Percentiles rank a stretch among this genome's conserved stretches.
phyloP scores from a whole-genome alignment of 2,113 vertebrate genomes.

The Salvelinus namaycush region DNA sequence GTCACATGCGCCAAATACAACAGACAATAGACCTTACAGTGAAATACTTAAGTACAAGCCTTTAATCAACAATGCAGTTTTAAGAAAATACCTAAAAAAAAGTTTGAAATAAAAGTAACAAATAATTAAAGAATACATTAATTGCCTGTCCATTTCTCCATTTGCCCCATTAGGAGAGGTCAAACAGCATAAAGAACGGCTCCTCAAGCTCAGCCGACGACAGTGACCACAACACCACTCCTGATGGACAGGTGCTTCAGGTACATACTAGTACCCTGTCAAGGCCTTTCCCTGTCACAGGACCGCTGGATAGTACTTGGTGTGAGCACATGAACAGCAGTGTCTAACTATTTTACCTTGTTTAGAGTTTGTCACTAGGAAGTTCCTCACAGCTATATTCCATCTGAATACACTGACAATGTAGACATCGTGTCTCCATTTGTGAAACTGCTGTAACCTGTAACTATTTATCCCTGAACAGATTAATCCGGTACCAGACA shows the following conservation, averaged over 20 bases:
- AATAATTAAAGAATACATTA: background rate
- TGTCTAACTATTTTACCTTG: background rate
- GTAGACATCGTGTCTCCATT: background rate
- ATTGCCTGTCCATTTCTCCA: background rate
- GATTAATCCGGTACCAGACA: slow-evolving; percentile 82
- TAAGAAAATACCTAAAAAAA: no score
- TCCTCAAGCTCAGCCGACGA: slow-evolving; percentile 64
- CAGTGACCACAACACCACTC: slow-evolving; percentile 76
- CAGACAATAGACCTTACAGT: no score
- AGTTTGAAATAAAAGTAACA: no score
- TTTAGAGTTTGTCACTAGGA: background rate
- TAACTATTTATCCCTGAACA: slow-evolving; percentile 45
- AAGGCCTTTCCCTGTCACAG: background rate
- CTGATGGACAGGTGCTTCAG: slow-evolving; percentile 85
- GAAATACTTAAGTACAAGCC: no score
- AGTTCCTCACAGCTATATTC: background rate
- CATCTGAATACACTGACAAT: background rate
- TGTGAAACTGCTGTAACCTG: background rate
- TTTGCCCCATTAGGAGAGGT: slow-evolving; percentile 69
- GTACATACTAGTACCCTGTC: slow-evolving; percentile 53
- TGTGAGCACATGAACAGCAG: background rate
- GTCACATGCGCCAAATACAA: no score
- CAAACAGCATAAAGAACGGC: slow-evolving; percentile 71
- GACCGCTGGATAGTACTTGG: background rate
- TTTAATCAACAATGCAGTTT: no score